These are phyloP conservation scores for Oceanites oceanicus DNA, from an alignment of 2,113 vertebrate species.

Conservation along the genomic window DNA sequence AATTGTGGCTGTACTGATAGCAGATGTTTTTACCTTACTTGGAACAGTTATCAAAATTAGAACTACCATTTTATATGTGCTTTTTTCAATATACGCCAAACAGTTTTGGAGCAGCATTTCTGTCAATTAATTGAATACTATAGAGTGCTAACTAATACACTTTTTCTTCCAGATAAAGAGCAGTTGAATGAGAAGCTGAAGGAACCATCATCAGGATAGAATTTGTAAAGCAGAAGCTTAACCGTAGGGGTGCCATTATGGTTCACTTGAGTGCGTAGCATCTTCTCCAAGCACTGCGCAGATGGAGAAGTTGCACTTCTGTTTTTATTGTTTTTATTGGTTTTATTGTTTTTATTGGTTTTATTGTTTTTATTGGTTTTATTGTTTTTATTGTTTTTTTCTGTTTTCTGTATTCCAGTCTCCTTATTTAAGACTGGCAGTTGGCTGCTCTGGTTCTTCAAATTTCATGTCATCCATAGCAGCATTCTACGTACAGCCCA, in stretches of 20 bases:
- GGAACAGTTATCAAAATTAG: neutral
- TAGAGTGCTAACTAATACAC: neutral
- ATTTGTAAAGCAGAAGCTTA: neutral
- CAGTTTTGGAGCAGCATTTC: neutral
- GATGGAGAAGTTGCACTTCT: neutral
- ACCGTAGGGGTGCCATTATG: neutral
- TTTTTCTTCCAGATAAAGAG: constrained; percentile 30
- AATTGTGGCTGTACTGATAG: neutral
- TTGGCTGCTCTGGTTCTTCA: neutral
- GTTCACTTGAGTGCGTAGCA: neutral
- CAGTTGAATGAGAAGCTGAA: constrained; percentile 12
- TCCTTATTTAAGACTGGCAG: neutral
- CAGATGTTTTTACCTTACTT: neutral
- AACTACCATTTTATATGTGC: neutral
- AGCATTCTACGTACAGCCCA: neutral
- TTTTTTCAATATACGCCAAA: neutral
- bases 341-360: no score
- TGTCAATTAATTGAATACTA: neutral
- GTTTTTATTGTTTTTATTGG: no score
- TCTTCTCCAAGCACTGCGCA: neutral
- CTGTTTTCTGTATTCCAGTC: neutral
- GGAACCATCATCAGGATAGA: neutral
- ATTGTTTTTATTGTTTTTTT: no score
- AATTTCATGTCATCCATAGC: neutral
- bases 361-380: no score